phyloP scores from a whole-genome alignment of 2,797 vertebrate species.

The Margarornis squamiger region DNA sequence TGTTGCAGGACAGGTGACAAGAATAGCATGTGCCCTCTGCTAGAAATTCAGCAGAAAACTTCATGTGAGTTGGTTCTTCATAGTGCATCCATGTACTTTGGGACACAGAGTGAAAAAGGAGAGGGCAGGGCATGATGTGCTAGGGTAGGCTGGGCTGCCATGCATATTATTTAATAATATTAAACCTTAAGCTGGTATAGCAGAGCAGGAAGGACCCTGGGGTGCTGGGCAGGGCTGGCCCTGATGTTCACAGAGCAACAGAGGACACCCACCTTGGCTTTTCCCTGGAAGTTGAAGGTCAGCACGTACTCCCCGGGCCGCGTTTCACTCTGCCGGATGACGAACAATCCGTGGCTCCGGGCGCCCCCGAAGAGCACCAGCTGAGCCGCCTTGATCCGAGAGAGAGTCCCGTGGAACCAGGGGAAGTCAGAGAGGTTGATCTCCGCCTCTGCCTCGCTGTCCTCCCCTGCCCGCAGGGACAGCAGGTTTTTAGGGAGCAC shows the following conservation, averaged over 20 bases:
- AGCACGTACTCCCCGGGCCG: slow-evolving; percentile 95
- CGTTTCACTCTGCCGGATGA: slow-evolving; percentile 95
- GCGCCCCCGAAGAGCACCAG: slow-evolving; percentile 89
- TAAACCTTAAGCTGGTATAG: accelerated
- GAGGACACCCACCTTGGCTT: slow-evolving; percentile 88
- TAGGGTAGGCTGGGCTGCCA: background rate
- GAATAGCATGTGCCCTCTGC: background rate
- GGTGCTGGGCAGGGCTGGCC: background rate
- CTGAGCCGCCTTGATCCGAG: slow-evolving; percentile 91
- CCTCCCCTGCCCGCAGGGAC: slow-evolving; percentile 71
- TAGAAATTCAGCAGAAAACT: background rate
- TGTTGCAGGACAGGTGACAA: background rate
- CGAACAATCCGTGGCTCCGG: slow-evolving; percentile 91
- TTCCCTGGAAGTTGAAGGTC: slow-evolving; percentile 99
- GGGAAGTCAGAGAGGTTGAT: slow-evolving; percentile 87
- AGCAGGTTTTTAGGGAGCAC: background rate
- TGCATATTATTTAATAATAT: background rate
- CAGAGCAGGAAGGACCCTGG: background rate
- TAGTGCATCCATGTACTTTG: accelerated
- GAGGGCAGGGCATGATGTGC: background rate
- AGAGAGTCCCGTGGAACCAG: slow-evolving; percentile 96
- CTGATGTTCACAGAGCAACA: background rate
- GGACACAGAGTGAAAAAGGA: background rate
- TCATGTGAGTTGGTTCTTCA: background rate
- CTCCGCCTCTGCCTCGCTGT: slow-evolving; percentile 74